These are phyloP conservation scores for Ariopsis seemanni DNA, from an alignment of 2,113 vertebrate species.

Conservation along the genomic window DNA sequence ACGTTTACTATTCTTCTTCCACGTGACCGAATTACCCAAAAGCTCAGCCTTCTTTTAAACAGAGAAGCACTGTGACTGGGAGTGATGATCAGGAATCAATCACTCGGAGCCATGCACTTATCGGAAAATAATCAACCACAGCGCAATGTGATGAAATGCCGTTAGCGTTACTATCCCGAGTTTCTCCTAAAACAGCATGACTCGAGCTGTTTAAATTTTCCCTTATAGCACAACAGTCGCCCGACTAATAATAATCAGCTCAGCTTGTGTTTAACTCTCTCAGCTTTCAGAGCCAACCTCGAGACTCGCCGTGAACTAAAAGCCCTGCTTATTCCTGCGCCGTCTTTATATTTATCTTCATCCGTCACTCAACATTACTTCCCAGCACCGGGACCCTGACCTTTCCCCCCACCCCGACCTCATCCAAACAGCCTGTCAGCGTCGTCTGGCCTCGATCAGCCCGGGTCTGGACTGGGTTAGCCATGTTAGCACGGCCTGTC, in stretches of 20 bases:
- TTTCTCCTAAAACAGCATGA: not conserved
- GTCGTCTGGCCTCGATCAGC: constrained; percentile 64
- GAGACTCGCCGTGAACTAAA: not conserved
- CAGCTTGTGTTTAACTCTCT: not conserved
- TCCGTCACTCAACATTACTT: constrained; percentile 42
- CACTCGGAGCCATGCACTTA: not conserved
- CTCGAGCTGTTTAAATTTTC: not conserved
- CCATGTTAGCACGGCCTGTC: constrained; percentile 77
- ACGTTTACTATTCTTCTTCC: not conserved
- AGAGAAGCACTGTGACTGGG: too few relatives aligned
- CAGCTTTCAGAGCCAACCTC: not conserved
- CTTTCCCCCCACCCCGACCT: constrained; percentile 15
- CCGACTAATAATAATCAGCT: not conserved
- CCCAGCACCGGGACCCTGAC: constrained; percentile 41
- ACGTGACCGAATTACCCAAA: not conserved
- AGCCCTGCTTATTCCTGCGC: constrained; percentile 16
- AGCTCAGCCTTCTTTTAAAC: not conserved
- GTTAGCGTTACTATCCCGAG: not conserved
- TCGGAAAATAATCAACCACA: not conserved
- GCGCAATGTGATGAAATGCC: not conserved
- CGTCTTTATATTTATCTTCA: constrained; percentile 35
- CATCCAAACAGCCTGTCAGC: constrained; percentile 33
- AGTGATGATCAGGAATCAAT: too few relatives aligned
- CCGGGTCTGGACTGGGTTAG: constrained; percentile 67
- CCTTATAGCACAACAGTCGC: not conserved